Base-by-base conservation (phyloP, 2,113 vertebrate genomes). In the Silurus glanis region DNA sequence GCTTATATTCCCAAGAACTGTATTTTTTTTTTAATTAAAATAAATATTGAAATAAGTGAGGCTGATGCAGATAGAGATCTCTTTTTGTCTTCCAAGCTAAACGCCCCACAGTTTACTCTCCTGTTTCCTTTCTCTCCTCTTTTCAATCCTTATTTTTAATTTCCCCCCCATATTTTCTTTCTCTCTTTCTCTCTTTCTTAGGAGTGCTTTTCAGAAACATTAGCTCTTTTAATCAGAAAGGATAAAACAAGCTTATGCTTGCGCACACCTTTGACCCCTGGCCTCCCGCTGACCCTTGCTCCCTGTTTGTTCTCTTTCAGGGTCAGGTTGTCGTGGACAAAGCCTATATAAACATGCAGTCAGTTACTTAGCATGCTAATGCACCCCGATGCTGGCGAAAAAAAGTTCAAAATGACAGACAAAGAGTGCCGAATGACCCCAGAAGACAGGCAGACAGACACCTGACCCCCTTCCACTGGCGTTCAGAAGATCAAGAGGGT, bases 1-100 rank as follows among this genome's bases (percentile, higher is more conserved):
- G 58, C 87, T 87, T 89, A n/a, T 90, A 90, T 91, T 89, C 72
- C 67, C 37, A 1, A 84, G 90, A 92, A 94, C 90, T 90, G 37
- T 74, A 51, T 80, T 84, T 82, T 55, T 47, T n/a, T 53, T 28
- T 69, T 61, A 85, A 89, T 88, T 92, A 86, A 84, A 82, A 83
- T 19, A 75, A 69, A 84, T 82, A 85, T 83, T 58, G 58, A 87
- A 84, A 86, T 75, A 61, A 79, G 86, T 16, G 19, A 49, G 19
- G 7, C 61, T 66, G 72, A 83, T 19, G 85, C 17, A 16, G 19
- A 87, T 87, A 86, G 10, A 16, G 21, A 87, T 87, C 83, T 9
- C 10, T 58, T 25, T 88, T 80, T 87, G 83, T 69, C 80, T 74
- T 90, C 71, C 71, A 83, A 88, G 67, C 37, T 58, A 53, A 85